Percentiles rank a stretch among this genome's conserved stretches.
These are phyloP conservation scores for Ceuthmochares aereus DNA, from an alignment of 2,113 vertebrate genomes.

Conservation along the genomic window DNA sequence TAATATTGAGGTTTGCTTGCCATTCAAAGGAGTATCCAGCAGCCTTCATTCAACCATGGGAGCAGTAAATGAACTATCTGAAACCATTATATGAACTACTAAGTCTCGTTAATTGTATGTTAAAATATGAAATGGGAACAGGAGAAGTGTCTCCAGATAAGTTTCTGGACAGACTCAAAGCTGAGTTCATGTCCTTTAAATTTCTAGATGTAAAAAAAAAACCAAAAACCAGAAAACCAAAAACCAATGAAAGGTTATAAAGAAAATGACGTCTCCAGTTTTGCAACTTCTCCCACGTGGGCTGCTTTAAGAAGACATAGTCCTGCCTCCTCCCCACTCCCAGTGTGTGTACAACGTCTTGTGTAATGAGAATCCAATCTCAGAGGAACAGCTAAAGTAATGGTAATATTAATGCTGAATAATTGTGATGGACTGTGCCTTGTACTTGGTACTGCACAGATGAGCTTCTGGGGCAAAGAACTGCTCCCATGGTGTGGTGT, in stretches of 20 bases:
- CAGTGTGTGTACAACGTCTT: not conserved
- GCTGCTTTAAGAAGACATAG: not conserved
- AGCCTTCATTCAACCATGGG: not conserved
- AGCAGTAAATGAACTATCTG: not conserved
- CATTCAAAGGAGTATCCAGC: not conserved
- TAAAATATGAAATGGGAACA: not conserved
- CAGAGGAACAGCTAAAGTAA: not conserved
- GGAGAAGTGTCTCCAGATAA: not conserved
- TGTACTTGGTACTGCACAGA: not conserved
- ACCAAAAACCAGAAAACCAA: too few relatives aligned
- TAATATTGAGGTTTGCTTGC: not conserved
- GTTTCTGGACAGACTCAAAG: not conserved
- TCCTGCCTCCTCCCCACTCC: not conserved
- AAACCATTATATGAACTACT: not conserved
- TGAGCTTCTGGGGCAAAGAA: not conserved
- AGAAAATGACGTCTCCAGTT: not conserved
- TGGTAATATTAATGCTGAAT: not conserved
- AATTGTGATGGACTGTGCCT: not conserved
- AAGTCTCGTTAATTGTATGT: not conserved
- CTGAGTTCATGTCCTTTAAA: not conserved
- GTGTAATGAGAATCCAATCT: not conserved
- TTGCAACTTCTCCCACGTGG: not conserved
- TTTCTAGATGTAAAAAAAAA: not conserved
- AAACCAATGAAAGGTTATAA: not conserved
- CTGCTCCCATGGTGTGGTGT: accelerated